Percentiles rank a stretch among this genome's conserved stretches.
phyloP scores from a whole-genome alignment of 1,140 invertebrate genomes.

The Drosophila eugracilis region DNA sequence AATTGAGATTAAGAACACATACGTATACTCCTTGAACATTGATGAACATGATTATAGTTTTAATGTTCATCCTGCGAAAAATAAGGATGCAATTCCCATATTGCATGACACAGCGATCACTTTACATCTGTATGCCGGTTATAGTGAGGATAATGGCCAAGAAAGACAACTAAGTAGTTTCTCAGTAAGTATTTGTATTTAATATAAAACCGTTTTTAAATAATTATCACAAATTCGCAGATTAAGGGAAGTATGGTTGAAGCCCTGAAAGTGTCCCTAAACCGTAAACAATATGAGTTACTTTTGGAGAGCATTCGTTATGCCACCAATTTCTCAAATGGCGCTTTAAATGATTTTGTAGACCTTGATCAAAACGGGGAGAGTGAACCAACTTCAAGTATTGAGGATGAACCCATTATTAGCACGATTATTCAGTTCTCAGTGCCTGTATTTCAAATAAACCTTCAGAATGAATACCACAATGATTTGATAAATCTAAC shows the following conservation, averaged over 20 bases:
- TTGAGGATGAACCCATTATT: conserved; percentile 27
- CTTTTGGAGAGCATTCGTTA: conserved; percentile 90
- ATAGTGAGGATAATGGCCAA: conserved; percentile 65
- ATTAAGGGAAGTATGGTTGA: conserved; percentile 93
- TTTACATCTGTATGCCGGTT: conserved; percentile 85
- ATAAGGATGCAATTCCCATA: conserved; percentile 78
- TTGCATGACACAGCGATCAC: conserved; percentile 90
- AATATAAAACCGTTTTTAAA: not conserved
- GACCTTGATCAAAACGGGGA: conserved; percentile 33
- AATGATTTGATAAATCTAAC: conserved; percentile 90
- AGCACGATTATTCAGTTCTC: conserved; percentile 88
- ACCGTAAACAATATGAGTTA: conserved; percentile 95
- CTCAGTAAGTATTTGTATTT: conserved; percentile 41
- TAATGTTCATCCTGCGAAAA: conserved; percentile 65
- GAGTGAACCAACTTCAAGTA: conserved; percentile 28
- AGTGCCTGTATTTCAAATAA: conserved; percentile 89
- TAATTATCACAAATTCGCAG: conserved; percentile 78
- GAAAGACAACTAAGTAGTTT: conserved; percentile 53
- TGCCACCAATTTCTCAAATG: conserved; percentile 72
- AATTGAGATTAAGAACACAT: conserved; percentile 92
- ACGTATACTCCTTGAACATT: conserved; percentile 92
- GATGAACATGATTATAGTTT: conserved; percentile 66
- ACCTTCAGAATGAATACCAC: conserved; percentile 88
- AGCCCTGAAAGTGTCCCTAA: conserved; percentile 93
- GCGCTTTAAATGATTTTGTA: conserved; percentile 20